Percentiles rank a stretch among this genome's conserved stretches.
Conservation (phyloP, 2,797 vertebrate genomes). For the Gephyroberyx darwinii region DNA sequence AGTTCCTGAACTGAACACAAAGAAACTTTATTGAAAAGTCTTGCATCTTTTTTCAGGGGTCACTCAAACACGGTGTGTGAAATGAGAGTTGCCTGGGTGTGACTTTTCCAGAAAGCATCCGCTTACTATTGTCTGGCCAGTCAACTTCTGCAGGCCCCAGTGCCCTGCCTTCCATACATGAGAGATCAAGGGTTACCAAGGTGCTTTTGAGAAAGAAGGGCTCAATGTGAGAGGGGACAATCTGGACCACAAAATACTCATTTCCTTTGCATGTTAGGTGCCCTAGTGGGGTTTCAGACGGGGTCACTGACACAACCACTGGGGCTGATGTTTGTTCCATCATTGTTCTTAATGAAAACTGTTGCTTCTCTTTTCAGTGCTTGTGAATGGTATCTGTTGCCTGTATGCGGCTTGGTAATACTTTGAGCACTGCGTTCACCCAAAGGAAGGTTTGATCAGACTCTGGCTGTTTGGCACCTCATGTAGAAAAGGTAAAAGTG, state of each 20-base stretch:
- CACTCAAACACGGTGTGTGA: conserved; percentile 80
- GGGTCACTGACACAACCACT: conserved; percentile 80
- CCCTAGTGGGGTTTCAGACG: conserved; percentile 81
- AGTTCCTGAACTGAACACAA: conserved; percentile 65
- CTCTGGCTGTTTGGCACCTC: conserved; percentile 84
- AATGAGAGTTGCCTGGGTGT: conserved; percentile 83
- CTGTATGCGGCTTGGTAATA: conserved; percentile 59
- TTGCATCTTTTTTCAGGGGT: conserved; percentile 66
- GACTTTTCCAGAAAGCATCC: conserved; percentile 83
- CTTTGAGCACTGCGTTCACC: conserved; percentile 47
- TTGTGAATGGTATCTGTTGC: conserved; percentile 51
- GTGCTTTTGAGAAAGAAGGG: conserved; percentile 82
- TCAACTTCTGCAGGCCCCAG: conserved; percentile 85
- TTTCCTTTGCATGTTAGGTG: conserved; percentile 85
- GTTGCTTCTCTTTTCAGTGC: conserved; percentile 62
- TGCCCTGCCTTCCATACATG: conserved; percentile 85
- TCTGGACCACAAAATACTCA: conserved; percentile 82
- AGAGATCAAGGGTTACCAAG: conserved; percentile 91
- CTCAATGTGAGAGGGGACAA: conserved; percentile 79
- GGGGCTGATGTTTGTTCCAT: conserved; percentile 46
- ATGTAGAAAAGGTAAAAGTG: conserved; percentile 86
- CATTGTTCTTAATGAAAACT: conserved; percentile 78
- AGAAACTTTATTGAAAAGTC: conserved; percentile 65
- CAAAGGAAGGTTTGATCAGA: conserved; percentile 70
- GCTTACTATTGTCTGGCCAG: conserved; percentile 81